A percentile compares a stretch with the other conserved stretches of the same genome.
These are phyloP conservation scores for Ennomos quercinarius DNA, from an alignment of 2,888 invertebrate species.

Conservation along the genomic window DNA sequence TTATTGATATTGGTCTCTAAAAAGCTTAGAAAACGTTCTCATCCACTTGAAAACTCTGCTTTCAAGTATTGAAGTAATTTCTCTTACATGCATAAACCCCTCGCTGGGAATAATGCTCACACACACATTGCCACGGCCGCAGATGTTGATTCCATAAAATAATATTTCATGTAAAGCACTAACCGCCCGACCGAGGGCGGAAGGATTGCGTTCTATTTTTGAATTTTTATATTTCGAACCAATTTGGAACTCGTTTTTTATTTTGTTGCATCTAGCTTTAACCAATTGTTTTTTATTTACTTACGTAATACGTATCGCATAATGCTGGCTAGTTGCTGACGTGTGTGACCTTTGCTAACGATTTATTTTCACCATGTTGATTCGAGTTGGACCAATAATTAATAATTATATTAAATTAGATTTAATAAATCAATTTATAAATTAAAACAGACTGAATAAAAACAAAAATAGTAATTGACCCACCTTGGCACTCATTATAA, in stretches of 20 bases:
- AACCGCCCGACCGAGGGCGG: conserved; percentile 81
- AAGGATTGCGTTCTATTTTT: conserved; percentile 85
- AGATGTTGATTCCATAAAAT: conserved; percentile 86
- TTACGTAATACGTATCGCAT: too few species aligned
- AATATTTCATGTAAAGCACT: conserved; percentile 85
- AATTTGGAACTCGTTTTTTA: conserved; percentile 65
- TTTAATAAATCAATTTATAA: too few species aligned
- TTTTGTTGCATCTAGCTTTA: conserved; percentile 40
- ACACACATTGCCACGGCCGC: conserved; percentile 70
- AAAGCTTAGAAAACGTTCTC: conserved; percentile 71
- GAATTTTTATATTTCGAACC: conserved; percentile 82
- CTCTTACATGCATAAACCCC: conserved; percentile 79
- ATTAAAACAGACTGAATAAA: too few species aligned
- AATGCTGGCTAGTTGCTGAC: too few species aligned
- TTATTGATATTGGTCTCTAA: conserved; percentile 44
- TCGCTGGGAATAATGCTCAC: conserved; percentile 63
- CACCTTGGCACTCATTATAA: too few species aligned
- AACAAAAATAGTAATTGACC: too few species aligned
- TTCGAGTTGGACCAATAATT: too few species aligned
- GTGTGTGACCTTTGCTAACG: too few species aligned
- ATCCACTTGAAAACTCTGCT: conserved; percentile 73
- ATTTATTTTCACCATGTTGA: too few species aligned
- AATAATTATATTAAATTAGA: too few species aligned
- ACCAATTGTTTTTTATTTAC: too few species aligned
- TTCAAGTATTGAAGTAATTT: conserved; percentile 69